phyloP scores from a whole-genome alignment of 1,140 invertebrate genomes.

The Brachionus asplanchnoidis region DNA sequence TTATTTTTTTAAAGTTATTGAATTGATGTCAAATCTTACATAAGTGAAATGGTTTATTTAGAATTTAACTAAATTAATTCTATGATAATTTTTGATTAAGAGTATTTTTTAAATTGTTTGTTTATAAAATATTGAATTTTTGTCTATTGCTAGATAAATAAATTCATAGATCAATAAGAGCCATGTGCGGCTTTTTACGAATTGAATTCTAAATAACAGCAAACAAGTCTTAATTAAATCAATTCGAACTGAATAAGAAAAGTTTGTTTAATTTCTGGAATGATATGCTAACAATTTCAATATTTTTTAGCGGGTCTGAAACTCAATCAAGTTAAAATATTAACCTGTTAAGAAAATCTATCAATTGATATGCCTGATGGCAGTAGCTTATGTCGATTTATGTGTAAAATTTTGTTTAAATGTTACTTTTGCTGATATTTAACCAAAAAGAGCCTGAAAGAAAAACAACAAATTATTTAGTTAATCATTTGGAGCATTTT shows the following conservation, averaged over 20 bases:
- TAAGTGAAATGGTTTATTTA: too few species aligned
- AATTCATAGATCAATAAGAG: background rate
- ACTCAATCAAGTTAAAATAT: background rate
- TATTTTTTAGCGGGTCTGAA: background rate
- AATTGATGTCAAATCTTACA: too few species aligned
- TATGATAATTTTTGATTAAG: background rate
- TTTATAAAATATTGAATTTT: background rate
- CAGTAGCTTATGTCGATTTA: background rate
- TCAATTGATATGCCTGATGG: background rate
- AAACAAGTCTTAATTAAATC: constrained; percentile 10
- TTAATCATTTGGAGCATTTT: background rate
- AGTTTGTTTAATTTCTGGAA: background rate
- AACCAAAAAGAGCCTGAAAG: background rate
- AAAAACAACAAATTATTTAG: background rate
- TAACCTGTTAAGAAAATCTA: background rate
- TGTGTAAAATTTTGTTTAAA: background rate
- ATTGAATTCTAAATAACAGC: background rate
- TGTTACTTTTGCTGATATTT: background rate
- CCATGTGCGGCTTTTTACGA: background rate
- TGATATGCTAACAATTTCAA: constrained; percentile 11
- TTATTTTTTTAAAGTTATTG: too few species aligned
- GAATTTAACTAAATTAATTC: too few species aligned
- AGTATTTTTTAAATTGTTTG: background rate
- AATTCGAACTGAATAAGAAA: background rate
- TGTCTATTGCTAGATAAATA: background rate